Base-by-base conservation (phyloP, 1,140 invertebrate genomes). In the Ridgeia piscesae region DNA sequence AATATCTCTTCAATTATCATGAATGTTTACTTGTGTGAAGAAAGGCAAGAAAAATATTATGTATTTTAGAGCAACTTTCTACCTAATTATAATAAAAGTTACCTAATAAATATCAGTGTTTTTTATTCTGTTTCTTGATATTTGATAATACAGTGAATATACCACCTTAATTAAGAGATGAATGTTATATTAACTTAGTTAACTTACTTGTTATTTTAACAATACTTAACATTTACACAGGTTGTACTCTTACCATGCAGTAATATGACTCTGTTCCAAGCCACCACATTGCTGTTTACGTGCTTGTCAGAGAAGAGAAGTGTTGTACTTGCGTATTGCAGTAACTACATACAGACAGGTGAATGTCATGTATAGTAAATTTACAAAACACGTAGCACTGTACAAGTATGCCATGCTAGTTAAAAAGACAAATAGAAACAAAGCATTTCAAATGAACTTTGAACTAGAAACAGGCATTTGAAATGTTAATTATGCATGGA, bases 211-310 rank as follows among this genome's bases (percentile, higher is more conserved):
- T 42, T 48, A 91, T 14, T 34, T 34, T 11, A 42, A 91, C 34
- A 91, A n/a, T 91, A n/a, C n/a, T 42, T 11, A 77, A 14, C 8
- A 4, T 21, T 27, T 77, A 14, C 27, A 91, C 33, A 91, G 34
- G 34, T 42, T 9, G 31, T 89, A 94, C 58, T 4, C 27, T 77
- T 95, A 92, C 99, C 99, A 96, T 99, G 98, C 1, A 99, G 96
- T 48, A 99, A 96, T 50, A 99, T 96, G 0, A 99, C 97, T 95
- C 98, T 97, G 95, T 99, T 99, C 96, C 98, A 99, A 34, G 97
- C 97, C 91, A 99, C 97, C 33, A 99, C 97, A 95, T 98, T 98
- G 0, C 96, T 96, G 95, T 99, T 97, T 0, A 99, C 97, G 35
- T 97, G 96, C 91, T 96, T 97, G 92, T 98, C 97, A 2, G 98